Evolutionary conservation across 2,113 vertebrate species (phyloP), one percentile per base, ranked within the genome.

Genomic region (Tamias sibiricus): DNA sequence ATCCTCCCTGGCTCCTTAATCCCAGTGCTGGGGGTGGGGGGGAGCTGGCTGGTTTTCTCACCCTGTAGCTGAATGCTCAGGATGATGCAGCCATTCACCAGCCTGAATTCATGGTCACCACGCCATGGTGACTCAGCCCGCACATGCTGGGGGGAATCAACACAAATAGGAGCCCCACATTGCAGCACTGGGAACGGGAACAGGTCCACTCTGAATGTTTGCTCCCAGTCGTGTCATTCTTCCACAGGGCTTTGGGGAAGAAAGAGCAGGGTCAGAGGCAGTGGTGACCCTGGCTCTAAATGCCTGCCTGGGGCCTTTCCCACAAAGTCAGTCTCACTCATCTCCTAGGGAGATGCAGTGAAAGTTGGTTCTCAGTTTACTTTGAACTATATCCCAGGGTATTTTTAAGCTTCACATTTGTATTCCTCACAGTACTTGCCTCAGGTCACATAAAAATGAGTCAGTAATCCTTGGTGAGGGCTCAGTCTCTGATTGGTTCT

Each of bases 341-440:
- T 54, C 40, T 59, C 84, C 68, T 68, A 7, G 54, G 24, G 40
- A 66, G 44, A 35, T 4, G 24, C 80, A 44, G 37, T 1, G 30
- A 81, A 91, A 44, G 40, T 64, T 62, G 19, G 26, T 74, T 80
- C 64, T 88, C 44, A 12, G 6, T 72, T 94, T 77, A 72, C n/a
- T 92, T 91, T 52, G 57, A 90, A 47, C 80, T 84, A 1, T 26
- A 66, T 74, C 47, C 57, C 42, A 5, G 66, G 49, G 19, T 42
- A 19, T 52, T 85, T 94, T 90, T 66, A 90, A 95, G 76, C 40
- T 57, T 47, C 22, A 6, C 19, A 4, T 93, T 66, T 91, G 30
- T 68, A 88, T 95, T 80, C 26, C 64, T 89, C 49, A 59, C 13
- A 54, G 64, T 30, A 42, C 66, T 89, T 93, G 91, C 91, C 42